These are phyloP conservation scores for Noctuana brunneofusca DNA, from an alignment of 2,888 invertebrate genomes.

Conservation along the genomic window DNA sequence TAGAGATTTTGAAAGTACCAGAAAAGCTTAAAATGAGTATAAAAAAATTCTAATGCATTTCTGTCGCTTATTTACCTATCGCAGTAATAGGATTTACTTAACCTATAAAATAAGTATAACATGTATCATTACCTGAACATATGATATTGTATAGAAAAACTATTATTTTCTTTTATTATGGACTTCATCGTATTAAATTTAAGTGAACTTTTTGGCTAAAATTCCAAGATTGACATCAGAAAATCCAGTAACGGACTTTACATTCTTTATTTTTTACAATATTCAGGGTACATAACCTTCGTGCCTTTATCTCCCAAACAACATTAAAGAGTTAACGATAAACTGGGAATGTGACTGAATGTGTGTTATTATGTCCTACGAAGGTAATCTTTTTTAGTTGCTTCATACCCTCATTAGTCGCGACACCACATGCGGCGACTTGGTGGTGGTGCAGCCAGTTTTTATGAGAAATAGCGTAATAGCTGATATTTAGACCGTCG, in stretches of 20 bases:
- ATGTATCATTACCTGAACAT: too few relatives aligned
- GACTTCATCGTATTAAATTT: too few relatives aligned
- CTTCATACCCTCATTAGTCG: conserved; percentile 27
- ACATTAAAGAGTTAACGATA: conserved; percentile 8
- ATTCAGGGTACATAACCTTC: not conserved
- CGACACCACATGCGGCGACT: conserved; percentile 23
- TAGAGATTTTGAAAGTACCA: not conserved
- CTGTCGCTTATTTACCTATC: too few relatives aligned
- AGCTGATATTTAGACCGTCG: conserved; percentile 22
- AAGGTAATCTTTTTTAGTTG: conserved; percentile 22
- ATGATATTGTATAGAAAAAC: too few relatives aligned
- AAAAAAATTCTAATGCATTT: not conserved
- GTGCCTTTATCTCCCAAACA: not conserved
- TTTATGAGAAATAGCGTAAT: conserved; percentile 27
- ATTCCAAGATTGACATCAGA: not conserved
- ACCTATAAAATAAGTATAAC: too few relatives aligned
- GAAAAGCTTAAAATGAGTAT: not conserved
- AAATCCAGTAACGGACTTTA: not conserved
- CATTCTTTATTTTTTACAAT: too few relatives aligned
- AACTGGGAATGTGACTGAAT: conserved; percentile 24
- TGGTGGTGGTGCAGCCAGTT: conserved; percentile 6
- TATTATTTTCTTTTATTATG: too few relatives aligned
- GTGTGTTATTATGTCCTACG: conserved; percentile 14
- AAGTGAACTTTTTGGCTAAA: not conserved
- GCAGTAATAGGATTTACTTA: not conserved